Percentiles rank a stretch among this genome's conserved stretches.
Evolutionary conservation across 2,113 vertebrate species (phyloP).

Genomic region (Redunca redunca): DNA sequence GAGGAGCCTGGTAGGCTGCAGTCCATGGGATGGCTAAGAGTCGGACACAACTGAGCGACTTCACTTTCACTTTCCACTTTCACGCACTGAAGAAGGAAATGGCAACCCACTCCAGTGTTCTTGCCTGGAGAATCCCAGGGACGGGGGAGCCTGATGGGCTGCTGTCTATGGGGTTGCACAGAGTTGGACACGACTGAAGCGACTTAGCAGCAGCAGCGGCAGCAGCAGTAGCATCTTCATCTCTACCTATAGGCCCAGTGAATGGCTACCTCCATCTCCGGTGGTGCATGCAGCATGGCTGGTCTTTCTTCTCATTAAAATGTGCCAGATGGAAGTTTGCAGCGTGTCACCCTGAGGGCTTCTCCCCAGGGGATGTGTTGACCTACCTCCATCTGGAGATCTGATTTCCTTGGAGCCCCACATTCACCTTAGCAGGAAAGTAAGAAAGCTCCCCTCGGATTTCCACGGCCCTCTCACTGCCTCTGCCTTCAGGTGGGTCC

Average conservation of each 20-base stretch:
- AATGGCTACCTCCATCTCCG: neutral
- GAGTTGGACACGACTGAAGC: too few species aligned
- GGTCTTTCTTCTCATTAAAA: neutral
- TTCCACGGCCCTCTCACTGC: neutral
- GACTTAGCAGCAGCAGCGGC: too few species aligned
- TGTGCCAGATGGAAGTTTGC: too few species aligned
- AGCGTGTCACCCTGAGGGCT: neutral
- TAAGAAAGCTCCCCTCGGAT: neutral
- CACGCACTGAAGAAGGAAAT: too few species aligned
- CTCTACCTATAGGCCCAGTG: neutral
- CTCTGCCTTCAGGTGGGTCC: neutral
- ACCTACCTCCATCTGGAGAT: neutral
- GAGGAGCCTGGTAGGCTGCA: too few species aligned
- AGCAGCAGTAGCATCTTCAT: neutral
- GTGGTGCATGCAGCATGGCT: accelerated
- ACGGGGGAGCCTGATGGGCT: too few species aligned
- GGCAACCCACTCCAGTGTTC: too few species aligned
- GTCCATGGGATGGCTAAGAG: too few species aligned
- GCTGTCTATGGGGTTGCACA: too few species aligned
- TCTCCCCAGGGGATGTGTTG: neutral
- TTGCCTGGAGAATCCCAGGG: too few species aligned
- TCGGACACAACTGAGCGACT: too few species aligned
- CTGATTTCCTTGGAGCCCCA: neutral
- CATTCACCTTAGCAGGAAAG: neutral
- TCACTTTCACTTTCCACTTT: too few species aligned